A percentile compares a stretch with the other conserved stretches of the same genome.
These are phyloP conservation scores for Gulo gulo DNA, from an alignment of 2,113 vertebrate genomes.

Conservation along the genomic window DNA sequence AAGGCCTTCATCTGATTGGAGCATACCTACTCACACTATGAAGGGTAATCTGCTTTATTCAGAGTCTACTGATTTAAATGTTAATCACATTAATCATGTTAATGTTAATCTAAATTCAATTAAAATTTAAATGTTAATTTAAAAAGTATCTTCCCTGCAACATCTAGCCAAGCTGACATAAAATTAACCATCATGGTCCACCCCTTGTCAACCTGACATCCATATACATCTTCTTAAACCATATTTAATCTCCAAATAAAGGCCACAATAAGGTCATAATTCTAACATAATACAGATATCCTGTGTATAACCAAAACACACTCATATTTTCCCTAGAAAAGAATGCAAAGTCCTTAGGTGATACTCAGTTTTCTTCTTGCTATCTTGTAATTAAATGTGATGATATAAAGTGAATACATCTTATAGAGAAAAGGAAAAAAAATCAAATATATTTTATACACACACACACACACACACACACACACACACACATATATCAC, in stretches of 20 bases:
- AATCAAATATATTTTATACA: neutral
- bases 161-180: neutral
- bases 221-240: neutral
- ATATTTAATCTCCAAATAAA: neutral
- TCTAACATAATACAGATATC: neutral
- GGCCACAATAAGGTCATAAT: neutral
- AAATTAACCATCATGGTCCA: neutral
- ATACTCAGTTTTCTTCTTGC: neutral
- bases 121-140: slow-evolving; percentile 10
- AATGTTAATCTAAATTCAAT: neutral
- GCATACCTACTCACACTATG: neutral
- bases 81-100: neutral
- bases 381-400: neutral
- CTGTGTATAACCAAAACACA: neutral
- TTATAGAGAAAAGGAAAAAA: neutral
- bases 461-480: too few species aligned
- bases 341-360: neutral
- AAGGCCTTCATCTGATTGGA: neutral
- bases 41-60: neutral
- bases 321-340: neutral
- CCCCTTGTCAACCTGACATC: neutral
- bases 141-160: neutral
- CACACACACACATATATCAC: neutral
- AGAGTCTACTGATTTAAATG: neutral
- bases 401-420: neutral